Evolutionary conservation across 1,140 invertebrate species (phyloP), one percentile per base, ranked within the genome.

Genomic region (Agraylea sexmaculata): DNA sequence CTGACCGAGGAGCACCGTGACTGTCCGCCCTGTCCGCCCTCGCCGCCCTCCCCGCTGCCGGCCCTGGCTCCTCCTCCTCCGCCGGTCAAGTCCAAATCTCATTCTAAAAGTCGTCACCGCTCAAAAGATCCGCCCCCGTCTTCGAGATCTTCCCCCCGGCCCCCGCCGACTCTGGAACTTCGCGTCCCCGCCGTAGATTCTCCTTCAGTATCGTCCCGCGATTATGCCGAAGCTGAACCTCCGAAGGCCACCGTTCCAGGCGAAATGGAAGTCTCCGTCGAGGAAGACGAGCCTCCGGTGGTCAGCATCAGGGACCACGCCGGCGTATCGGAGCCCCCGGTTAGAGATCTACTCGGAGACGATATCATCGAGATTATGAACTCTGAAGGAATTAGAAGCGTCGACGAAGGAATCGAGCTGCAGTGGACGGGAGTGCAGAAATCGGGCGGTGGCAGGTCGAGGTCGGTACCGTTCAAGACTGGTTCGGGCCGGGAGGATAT

Each of bases 351-450:
- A 38, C 50, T 62, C 21, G 60, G 60, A 17, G 62, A 65, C 54
- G 64, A 65, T 43, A 65, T 65, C 36, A 62, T 66, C 45, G 59
- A 54, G 40, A 66, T 66, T 38, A 65, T 66, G 62, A 63, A 63
- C 38, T 65, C 61, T 32, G 64, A 65, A 48, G 64, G 62, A 10
- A 65, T 66, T 31, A 57, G 60, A 36, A 64, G 57, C 40, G 60
- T 62, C 25, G 64, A 66, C 28, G 62, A 66, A 40, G 57, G 62
- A 34, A 58, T 60, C 43, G 40, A 42, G 33, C 17, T 32, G n/a
- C 59, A 20, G 12, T 11, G n/a, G 42, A 43, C n/a, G 45, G 50
- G 23, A 39, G 59, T 22, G 51, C 54, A 39, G 43, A 60, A 21
- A 53, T 57, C 46, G 59, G 59, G 39, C 41, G 60, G 38, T 62